Evolutionary conservation across 2,888 invertebrate genomes (phyloP), one percentile per base, ranked within the genome.

Genomic region (Himalopsyche japonica): DNA sequence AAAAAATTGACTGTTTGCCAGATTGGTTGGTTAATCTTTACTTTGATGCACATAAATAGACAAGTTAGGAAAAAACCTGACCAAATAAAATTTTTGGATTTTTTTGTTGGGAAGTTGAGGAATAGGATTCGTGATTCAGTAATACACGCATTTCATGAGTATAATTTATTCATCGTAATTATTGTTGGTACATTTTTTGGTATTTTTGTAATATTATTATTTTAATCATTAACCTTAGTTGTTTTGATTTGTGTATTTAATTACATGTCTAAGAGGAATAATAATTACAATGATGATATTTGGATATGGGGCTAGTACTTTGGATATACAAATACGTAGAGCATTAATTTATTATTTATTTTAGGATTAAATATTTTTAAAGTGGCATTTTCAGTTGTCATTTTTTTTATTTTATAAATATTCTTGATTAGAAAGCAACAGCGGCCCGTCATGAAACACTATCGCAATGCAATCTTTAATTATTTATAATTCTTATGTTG

Each of bases 211-310:
- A 84, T 84, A 85, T 83, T 85, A 86, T 87, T 87, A 85, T 81
- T 84, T 81, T 87, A 87, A 86, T 87, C 87, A 87, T 87, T 86
- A 87, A 87, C 87, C 87, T 87, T 87, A 87, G 85, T 87, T 84
- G 84, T 86, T 84, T 43, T 85, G 81, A 84, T 85, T 84, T 86
- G 85, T 85, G 85, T 86, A 80, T 86, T 85, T 82, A 85, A 87
- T 85, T 84, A 86, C 80, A 85, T 87, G 83, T 77, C 86, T 87
- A 87, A 81, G 83, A 87, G 84, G 86, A 87, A 82, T 87, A 86
- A 83, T 87, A 84, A 86, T 86, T 86, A 86, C 85, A 84, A 85
- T 86, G 82, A 86, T 86, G 85, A 86, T 86, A 86, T 86, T 86
- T 86, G 85, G 87, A 87, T 87, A 87, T 87, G 87, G 87, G n/a